These are phyloP conservation scores for Mantis religiosa DNA, from an alignment of 2,888 invertebrate species.

Conservation along the genomic window DNA sequence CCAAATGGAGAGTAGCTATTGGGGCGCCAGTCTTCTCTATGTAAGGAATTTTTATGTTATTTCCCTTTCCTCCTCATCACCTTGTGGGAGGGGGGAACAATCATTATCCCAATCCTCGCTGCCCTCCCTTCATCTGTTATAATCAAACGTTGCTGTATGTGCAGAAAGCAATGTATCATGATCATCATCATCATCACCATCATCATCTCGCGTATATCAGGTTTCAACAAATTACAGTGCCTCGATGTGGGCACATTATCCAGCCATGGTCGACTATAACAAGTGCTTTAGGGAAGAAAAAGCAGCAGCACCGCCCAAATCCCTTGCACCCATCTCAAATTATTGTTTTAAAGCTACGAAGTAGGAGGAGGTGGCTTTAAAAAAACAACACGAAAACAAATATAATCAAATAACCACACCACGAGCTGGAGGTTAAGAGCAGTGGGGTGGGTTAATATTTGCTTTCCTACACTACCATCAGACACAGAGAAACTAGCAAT, in stretches of 20 bases:
- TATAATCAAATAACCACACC: conserved; percentile 4
- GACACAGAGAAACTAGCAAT: not conserved
- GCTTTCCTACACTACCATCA: not conserved
- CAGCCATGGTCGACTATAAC: not conserved
- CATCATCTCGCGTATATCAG: not conserved
- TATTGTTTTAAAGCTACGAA: not conserved
- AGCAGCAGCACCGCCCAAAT: not conserved
- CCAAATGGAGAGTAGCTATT: not conserved
- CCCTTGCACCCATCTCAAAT: conserved; percentile 9
- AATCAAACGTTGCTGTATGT: not conserved
- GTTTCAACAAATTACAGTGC: conserved; percentile 12
- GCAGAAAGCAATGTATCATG: conserved; percentile 5
- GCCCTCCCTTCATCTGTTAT: not conserved
- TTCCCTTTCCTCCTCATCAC: conserved; percentile 4
- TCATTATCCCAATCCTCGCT: not conserved
- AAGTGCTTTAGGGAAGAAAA: not conserved
- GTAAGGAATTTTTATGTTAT: conserved; percentile 11
- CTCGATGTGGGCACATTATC: conserved; percentile 2
- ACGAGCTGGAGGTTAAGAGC: not conserved
- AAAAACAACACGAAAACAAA: conserved; percentile 11
- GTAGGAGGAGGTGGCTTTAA: not conserved
- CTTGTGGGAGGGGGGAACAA: not conserved
- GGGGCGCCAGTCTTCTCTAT: not conserved
- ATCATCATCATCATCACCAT: not conserved
- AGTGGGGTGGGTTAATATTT: not conserved